Evolutionary conservation across 2,888 invertebrate genomes (phyloP).

Genomic region (Teleiodes luculella): DNA sequence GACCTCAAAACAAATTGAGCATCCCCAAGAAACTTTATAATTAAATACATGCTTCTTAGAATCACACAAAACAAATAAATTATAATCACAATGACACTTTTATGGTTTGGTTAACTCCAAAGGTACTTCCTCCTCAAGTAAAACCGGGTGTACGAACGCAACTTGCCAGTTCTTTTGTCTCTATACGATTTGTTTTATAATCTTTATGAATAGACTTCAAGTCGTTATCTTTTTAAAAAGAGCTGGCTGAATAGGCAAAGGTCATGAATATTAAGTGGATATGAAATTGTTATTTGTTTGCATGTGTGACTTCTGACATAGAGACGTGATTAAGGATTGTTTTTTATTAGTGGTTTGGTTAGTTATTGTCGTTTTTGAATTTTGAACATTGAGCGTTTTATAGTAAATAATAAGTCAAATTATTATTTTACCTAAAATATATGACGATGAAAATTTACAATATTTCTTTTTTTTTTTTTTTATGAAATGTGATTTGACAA

Average conservation of each 20-base stretch:
- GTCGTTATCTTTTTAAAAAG: slow-evolving; percentile 14
- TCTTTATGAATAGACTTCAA: slow-evolving; percentile 18
- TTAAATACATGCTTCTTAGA: slow-evolving; percentile 15
- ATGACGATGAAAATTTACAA: too few species aligned
- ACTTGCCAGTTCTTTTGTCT: slow-evolving; percentile 13
- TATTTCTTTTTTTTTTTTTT: too few species aligned
- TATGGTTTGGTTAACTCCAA: slow-evolving; percentile 20
- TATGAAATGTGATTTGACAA: too few species aligned
- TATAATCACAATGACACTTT: slow-evolving; percentile 21
- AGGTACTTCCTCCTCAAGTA: slow-evolving; percentile 9
- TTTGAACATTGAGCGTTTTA: too few species aligned
- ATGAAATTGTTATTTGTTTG: slow-evolving; percentile 10
- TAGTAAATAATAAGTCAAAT: too few species aligned
- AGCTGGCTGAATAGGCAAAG: slow-evolving; percentile 13
- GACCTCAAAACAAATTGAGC: too few species aligned
- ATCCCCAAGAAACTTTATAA: slow-evolving; percentile 8
- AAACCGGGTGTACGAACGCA: neutral
- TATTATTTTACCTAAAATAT: too few species aligned
- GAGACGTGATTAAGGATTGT: neutral
- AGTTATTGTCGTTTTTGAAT: neutral
- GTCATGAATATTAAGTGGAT: slow-evolving; percentile 12
- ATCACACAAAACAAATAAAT: slow-evolving; percentile 20
- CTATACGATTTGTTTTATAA: slow-evolving; percentile 18
- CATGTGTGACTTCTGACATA: slow-evolving; percentile 5
- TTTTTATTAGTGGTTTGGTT: slow-evolving; percentile 6